These are phyloP conservation scores for Nestor notabilis DNA, from an alignment of 2,113 vertebrate species.

Conservation along the genomic window DNA sequence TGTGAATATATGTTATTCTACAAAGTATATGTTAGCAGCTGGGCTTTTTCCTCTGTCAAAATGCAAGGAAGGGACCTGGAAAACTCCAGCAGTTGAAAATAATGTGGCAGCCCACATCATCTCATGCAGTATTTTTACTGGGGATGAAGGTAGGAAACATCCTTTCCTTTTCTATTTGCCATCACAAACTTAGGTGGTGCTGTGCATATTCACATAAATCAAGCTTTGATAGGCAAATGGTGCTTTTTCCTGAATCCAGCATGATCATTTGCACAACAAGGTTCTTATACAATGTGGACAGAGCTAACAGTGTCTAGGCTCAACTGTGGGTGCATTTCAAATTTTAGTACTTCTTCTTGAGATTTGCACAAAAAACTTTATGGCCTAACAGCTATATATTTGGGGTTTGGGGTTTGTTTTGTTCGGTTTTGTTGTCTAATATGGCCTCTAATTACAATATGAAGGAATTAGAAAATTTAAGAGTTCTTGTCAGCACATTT, in stretches of 20 bases:
- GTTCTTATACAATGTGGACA: background rate
- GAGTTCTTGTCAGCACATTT: constrained; percentile 19
- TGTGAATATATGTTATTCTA: background rate
- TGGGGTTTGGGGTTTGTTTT: rapidly evolving
- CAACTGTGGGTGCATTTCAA: background rate
- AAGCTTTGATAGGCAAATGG: background rate
- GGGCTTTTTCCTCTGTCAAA: background rate
- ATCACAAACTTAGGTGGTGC: background rate
- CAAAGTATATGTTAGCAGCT: background rate
- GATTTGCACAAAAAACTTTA: background rate
- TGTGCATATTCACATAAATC: background rate
- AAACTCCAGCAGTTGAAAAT: background rate
- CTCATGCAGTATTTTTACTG: background rate
- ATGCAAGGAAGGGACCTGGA: background rate
- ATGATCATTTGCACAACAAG: background rate
- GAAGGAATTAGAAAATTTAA: constrained; percentile 10
- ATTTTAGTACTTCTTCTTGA: background rate
- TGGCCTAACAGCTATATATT: background rate
- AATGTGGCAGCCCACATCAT: background rate
- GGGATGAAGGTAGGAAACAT: background rate
- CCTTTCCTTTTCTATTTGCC: background rate
- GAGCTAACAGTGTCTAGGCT: background rate
- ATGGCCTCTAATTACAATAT: background rate
- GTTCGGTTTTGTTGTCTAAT: background rate
- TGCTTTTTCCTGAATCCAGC: background rate